Conservation (phyloP, 2,888 invertebrate species). For the Chorisops tibialis region DNA sequence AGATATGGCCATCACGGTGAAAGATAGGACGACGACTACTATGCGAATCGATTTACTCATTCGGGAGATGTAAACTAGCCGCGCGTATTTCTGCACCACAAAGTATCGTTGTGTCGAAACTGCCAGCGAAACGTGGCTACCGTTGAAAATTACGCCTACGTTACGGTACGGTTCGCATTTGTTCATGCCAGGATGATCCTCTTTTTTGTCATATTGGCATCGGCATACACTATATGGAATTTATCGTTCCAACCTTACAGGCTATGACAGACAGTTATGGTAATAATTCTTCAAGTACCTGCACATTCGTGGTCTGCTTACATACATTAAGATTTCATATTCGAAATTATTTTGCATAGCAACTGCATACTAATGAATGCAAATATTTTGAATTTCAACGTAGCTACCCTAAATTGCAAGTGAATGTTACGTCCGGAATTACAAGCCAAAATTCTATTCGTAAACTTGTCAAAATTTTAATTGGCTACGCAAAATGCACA, state of each 20-base stretch:
- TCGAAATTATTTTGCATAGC: not conserved
- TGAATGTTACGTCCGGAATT: no score
- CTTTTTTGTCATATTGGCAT: not conserved
- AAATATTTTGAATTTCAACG: not conserved
- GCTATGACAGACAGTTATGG: no score
- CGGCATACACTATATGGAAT: no score
- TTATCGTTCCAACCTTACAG: no score
- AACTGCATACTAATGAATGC: not conserved
- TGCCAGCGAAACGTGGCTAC: constrained; percentile 4
- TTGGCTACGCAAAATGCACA: no score
- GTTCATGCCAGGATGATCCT: constrained; percentile 10
- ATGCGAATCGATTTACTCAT: not conserved
- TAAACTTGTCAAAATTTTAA: no score
- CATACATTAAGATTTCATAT: constrained; percentile 8
- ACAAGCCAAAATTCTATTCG: no score
- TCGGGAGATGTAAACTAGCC: no score
- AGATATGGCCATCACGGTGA: constrained; percentile 1
- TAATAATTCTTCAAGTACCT: no score
- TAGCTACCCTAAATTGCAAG: no score
- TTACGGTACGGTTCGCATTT: not conserved
- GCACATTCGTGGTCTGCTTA: not conserved
- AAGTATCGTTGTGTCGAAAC: no score
- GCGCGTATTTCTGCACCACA: no score
- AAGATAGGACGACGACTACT: constrained; percentile 5
- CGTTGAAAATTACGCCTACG: constrained; percentile 22